Base-by-base conservation (phyloP, 2,888 invertebrate genomes). In the Lycophotia porphyrea region DNA sequence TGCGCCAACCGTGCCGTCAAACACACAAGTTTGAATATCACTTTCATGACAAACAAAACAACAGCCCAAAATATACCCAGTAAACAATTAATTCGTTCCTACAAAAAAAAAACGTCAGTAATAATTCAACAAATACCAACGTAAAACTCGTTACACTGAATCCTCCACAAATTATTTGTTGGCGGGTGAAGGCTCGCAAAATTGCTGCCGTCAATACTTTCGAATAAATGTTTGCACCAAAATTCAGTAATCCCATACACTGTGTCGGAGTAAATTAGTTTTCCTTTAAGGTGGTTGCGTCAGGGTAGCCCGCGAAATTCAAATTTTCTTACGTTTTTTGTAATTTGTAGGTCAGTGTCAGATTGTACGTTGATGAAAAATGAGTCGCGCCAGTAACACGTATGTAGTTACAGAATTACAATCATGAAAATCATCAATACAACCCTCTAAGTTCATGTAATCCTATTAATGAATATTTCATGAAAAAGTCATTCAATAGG, bases 261-360 rank as follows among this genome's bases (percentile, higher is more conserved):
- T 74, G 69, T 39, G 42, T 36, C 27, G 47, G 73, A 63, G 72
- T 42, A 83, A 85, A 87, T 87, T 78, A 82, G 84, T 77, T 88
- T 85, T 75, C 71, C 81, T 80, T 70, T 69, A 86, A n/a, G n/a
- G n/a, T n/a, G n/a, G n/a, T n/a, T n/a, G n/a, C n/a, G n/a, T n/a
- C n/a, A n/a, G n/a, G n/a, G n/a, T n/a, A n/a, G n/a, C n/a, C n/a
- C n/a, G n/a, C n/a, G n/a, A n/a, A n/a, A n/a, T n/a, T n/a, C n/a
- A n/a, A n/a, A n/a, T n/a, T n/a, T n/a, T n/a, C n/a, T n/a, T n/a
- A n/a, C n/a, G n/a, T n/a, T n/a, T n/a, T n/a, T n/a, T n/a, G n/a
- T n/a, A n/a, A n/a, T n/a, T n/a, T n/a, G n/a, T n/a, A n/a, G n/a
- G n/a, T n/a, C n/a, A n/a, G n/a, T n/a, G n/a, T n/a, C n/a, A n/a